phyloP scores from a whole-genome alignment of 2,113 vertebrate genomes.

The Macrotus californicus region DNA sequence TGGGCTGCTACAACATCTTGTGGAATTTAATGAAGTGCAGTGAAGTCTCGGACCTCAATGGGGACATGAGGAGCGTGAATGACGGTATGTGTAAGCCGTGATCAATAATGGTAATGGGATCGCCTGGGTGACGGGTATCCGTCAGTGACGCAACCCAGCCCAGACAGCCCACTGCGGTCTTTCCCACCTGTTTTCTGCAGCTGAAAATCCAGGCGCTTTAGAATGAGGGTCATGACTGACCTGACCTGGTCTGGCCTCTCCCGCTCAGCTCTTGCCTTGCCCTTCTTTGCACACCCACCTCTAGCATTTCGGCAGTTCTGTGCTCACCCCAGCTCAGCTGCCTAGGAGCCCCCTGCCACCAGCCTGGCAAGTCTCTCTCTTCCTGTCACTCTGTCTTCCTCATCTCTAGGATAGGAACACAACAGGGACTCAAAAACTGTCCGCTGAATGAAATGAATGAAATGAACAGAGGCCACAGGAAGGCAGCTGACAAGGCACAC shows the following conservation, averaged over 20 bases:
- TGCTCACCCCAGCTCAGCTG: background rate
- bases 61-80: fast-evolving
- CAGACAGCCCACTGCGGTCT: background rate
- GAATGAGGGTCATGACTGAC: fast-evolving
- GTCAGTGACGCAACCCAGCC: fast-evolving
- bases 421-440: background rate
- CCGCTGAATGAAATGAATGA: background rate
- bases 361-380: background rate
- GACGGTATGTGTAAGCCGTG: fast-evolving
- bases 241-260: background rate
- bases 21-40: background rate
- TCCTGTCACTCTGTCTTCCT: background rate
- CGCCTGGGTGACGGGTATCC: fast-evolving
- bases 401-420: background rate
- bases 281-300: no score
- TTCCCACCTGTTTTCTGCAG: background rate
- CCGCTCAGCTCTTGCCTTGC: fast-evolving
- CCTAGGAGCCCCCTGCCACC: fast-evolving
- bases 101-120: fast-evolving
- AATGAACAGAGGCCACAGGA: background rate
- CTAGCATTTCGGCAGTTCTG: background rate
- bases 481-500: background rate
- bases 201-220: background rate
- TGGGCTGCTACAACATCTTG: background rate
- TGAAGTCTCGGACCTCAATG: background rate